Evolutionary conservation across 2,113 vertebrate genomes (phyloP).

Genomic region (Regulus satrapa): DNA sequence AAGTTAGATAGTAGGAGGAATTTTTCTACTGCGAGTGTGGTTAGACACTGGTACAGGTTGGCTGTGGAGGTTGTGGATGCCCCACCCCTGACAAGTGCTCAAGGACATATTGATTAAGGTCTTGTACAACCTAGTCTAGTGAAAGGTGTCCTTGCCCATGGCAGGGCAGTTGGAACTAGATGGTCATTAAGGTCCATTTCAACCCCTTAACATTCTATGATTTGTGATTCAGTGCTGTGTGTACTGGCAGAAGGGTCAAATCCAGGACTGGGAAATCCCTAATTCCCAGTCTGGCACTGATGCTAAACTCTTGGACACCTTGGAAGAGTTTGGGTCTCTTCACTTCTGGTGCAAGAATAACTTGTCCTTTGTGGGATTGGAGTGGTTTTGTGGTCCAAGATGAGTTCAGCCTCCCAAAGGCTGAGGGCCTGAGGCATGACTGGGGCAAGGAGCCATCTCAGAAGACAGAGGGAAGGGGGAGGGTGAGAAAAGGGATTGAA

Average conservation of each 20-base stretch:
- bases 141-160: background rate
- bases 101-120: background rate
- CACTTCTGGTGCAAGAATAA: background rate
- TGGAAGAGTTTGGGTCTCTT: background rate
- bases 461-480: background rate
- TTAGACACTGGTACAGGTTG: background rate
- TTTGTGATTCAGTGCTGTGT: background rate
- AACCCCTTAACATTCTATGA: background rate
- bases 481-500: background rate
- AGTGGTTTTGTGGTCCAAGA: background rate
- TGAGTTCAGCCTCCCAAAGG: background rate
- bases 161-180: background rate
- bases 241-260: background rate
- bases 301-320: background rate
- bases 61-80: background rate
- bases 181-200: background rate
- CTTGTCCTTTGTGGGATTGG: accelerated
- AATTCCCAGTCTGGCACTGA: background rate
- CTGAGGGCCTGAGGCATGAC: background rate
- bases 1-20: background rate
- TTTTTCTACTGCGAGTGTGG: background rate
- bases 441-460: background rate
- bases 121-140: background rate
- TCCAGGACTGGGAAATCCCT: background rate
- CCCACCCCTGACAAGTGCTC: accelerated